These are phyloP conservation scores for Falco punctatus DNA, from an alignment of 2,113 vertebrate species.

Conservation along the genomic window DNA sequence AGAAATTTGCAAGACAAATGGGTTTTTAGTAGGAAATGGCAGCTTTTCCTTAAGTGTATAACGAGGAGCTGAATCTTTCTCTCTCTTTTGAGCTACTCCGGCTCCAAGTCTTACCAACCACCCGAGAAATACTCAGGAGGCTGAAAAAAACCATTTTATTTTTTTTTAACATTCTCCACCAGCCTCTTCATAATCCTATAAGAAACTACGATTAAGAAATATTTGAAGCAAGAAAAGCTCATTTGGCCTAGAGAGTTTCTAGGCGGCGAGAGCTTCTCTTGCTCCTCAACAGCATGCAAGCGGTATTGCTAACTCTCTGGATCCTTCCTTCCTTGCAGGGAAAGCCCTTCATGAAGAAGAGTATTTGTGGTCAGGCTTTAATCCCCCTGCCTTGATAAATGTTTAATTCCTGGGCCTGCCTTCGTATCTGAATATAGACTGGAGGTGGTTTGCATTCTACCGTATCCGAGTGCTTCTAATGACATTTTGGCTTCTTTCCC, in stretches of 20 bases:
- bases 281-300: constrained; percentile 15
- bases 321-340: constrained; percentile 48
- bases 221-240: constrained; percentile 65
- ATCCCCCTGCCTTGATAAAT: constrained; percentile 59
- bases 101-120: constrained; percentile 58
- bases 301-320: not conserved
- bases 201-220: constrained; percentile 74
- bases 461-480: constrained; percentile 61
- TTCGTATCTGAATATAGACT: constrained; percentile 44
- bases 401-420: constrained; percentile 65
- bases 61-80: constrained; percentile 27
- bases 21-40: constrained; percentile 71
- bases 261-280: not conserved
- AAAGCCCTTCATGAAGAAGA: constrained; percentile 52
- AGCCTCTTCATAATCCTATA: constrained; percentile 67
- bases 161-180: constrained; percentile 47
- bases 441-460: constrained; percentile 52
- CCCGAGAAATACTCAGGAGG: constrained; percentile 34
- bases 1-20: constrained; percentile 81
- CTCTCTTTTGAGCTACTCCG: constrained; percentile 6
- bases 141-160: not conserved
- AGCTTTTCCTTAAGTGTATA: constrained; percentile 69
- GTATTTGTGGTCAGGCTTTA: constrained; percentile 64
- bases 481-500: constrained; percentile 73
- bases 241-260: constrained; percentile 51